phyloP scores from a whole-genome alignment of 2,113 vertebrate species.

The Pseudonaja textilis region DNA sequence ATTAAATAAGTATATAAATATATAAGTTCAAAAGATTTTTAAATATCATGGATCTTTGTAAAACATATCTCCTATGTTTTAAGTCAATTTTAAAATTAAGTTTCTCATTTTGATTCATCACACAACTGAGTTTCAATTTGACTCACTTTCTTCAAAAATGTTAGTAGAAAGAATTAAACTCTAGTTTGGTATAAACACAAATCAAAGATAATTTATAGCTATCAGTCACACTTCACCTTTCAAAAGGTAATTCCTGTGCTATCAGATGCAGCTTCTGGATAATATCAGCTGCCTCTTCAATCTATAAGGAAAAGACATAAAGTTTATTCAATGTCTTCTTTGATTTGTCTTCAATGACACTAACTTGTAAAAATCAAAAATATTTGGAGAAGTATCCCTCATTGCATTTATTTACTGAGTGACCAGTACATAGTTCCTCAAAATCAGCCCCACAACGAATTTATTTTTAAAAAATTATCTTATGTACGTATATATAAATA shows the following conservation, averaged over 20 bases:
- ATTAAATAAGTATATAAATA: neutral
- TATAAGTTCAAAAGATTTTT: neutral
- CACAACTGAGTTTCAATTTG: neutral
- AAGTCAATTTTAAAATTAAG: neutral
- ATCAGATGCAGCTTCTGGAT: conserved; percentile 99
- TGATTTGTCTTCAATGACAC: neutral
- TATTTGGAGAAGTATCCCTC: neutral
- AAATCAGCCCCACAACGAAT: neutral
- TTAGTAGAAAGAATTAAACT: neutral
- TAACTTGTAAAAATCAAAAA: conserved; percentile 21
- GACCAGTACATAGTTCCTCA: neutral
- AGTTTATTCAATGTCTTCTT: neutral
- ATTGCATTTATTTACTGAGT: neutral
- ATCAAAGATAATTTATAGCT: conserved; percentile 29
- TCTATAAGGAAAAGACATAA: conserved; percentile 72
- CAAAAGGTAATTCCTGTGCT: conserved; percentile 97
- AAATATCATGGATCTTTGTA: neutral
- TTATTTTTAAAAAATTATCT: neutral
- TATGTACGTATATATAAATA: neutral
- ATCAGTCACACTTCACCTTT: conserved; percentile 77
- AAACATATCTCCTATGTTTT: neutral
- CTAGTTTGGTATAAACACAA: conserved; percentile 17
- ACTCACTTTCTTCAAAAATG: conserved; percentile 36
- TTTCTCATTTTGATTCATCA: neutral
- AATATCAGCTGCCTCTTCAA: conserved; percentile 99